phyloP scores from a whole-genome alignment of 2,888 invertebrate species.

The Proisotoma minuta region DNA sequence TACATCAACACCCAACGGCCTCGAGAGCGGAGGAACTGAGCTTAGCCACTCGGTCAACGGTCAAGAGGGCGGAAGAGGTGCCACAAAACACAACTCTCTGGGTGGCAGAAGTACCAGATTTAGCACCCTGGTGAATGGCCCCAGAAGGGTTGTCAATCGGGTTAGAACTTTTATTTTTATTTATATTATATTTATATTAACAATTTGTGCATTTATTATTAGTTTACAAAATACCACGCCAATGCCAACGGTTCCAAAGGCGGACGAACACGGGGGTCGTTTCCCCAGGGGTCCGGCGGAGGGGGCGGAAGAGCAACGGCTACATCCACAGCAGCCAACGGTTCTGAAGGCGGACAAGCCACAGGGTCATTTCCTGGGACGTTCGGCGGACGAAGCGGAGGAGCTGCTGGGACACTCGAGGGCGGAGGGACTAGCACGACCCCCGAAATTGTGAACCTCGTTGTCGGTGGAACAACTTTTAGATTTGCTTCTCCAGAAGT shows the following conservation, averaged over 20 bases:
- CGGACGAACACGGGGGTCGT: background rate
- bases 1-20: background rate
- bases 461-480: no score
- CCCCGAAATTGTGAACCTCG: no score
- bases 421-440: background rate
- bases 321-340: background rate
- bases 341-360: background rate
- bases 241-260: background rate
- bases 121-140: background rate
- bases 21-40: background rate
- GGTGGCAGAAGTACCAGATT: background rate
- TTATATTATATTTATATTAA: no score
- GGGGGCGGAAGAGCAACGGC: background rate
- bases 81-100: background rate
- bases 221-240: background rate
- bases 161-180: no score
- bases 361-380: background rate
- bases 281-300: background rate
- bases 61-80: background rate
- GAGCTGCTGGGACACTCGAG: background rate
- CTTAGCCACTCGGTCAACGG: background rate
- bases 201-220: background rate
- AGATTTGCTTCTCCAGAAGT: no score
- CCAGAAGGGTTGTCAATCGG: no score
- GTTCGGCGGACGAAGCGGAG: background rate